A percentile compares a stretch with the other conserved stretches of the same genome.
Evolutionary conservation across 2,113 vertebrate genomes (phyloP).

Genomic region (Myiopsitta monachus): DNA sequence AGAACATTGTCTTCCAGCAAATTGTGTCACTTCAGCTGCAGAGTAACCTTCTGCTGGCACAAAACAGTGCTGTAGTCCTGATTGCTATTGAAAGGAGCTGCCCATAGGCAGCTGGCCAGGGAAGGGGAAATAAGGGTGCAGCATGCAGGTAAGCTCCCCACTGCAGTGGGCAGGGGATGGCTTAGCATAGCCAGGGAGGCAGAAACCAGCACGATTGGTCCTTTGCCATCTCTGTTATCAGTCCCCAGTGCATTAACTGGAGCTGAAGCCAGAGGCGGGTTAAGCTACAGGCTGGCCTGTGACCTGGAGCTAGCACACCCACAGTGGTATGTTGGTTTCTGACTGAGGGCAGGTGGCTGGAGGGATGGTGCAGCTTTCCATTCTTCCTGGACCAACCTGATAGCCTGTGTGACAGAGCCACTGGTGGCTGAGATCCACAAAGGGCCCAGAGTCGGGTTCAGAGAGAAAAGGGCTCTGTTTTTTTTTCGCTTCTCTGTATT

Average conservation of each 20-base stretch:
- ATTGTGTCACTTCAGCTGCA: neutral
- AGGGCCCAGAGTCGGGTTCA: neutral
- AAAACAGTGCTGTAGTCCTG: neutral
- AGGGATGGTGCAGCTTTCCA: neutral
- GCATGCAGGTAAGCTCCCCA: neutral
- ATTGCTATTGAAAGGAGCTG: neutral
- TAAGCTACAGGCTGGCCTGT: neutral
- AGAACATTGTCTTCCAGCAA: neutral
- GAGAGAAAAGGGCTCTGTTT: neutral
- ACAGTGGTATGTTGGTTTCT: neutral
- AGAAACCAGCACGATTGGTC: neutral
- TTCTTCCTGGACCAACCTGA: neutral
- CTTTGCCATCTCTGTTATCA: neutral
- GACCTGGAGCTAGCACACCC: neutral
- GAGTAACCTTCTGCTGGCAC: constrained; percentile 10
- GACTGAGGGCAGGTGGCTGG: neutral
- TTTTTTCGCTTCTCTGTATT: neutral
- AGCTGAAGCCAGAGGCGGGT: neutral
- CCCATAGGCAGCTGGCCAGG: neutral
- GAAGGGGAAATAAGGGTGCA: neutral
- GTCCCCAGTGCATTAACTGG: neutral
- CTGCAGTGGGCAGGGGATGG: neutral
- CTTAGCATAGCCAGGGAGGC: neutral
- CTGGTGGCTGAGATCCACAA: neutral
- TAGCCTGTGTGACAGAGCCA: fast-evolving